Evolutionary conservation across 2,113 vertebrate genomes (phyloP), one percentile per base, ranked within the genome.

Genomic region (Ariopsis seemanni): DNA sequence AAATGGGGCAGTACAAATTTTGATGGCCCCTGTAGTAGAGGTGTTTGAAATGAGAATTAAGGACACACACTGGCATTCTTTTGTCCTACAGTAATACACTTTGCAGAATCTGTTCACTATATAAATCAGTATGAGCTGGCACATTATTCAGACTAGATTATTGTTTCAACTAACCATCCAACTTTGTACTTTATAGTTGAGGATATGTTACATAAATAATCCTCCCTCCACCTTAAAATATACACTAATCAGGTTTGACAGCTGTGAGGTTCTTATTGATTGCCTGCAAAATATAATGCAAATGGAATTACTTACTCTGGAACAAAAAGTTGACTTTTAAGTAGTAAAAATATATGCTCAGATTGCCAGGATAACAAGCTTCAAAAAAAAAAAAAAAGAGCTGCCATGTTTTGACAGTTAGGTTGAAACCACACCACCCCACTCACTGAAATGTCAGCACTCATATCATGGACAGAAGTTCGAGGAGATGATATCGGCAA

Each of bases 221-320:
- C 92, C 90, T 91, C 92, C 86, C 89, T 88, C 86, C 72, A 91
- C 89, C 90, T 87, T 93, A 93, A 94, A 93, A 93, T 94, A 89
- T 91, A 88, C 91, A 90, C 91, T 94, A 94, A 95, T 94, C 90
- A 91, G 92, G 89, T 92, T 90, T 94, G 94, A 95, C 93, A 95
- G 92, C 90, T 92, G 90, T 91, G 89, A 85, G 89, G 92, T 92
- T 92, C 89, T 93, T 93, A 95, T 94, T 93, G 93, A 94, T 94
- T 93, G 91, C 77, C 86, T 25, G 88, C 82, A 86, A 93, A 92
- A 90, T 87, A 90, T 93, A 93, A 95, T 93, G 91, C 93, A 94
- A 94, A 92, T 92, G 83, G 93, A 94, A 95, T 34, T 42, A 42
- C 42, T 93, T 89, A 91, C 91, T 90, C 89, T 92, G 91, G 90